Evolutionary conservation across 2,113 vertebrate species (phyloP).

Genomic region (Ploceus nigricollis): DNA sequence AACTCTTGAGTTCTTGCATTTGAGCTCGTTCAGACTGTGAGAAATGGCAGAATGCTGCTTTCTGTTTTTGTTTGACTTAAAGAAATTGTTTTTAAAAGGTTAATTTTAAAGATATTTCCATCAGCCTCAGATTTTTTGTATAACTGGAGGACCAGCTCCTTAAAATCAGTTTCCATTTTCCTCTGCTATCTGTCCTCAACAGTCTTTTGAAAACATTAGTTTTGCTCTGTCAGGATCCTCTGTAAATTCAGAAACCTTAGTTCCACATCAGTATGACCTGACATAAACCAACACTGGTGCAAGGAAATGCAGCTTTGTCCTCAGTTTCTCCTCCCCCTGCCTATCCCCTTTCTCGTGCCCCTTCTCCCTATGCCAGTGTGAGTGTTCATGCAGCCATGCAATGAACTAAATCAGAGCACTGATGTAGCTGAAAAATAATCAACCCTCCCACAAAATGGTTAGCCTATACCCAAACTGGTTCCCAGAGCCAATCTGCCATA

Average conservation of each 20-base stretch:
- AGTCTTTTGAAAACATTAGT: not conserved
- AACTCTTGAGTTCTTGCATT: not conserved
- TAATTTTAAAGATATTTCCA: not conserved
- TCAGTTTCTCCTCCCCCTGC: not conserved
- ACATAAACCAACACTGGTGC: not conserved
- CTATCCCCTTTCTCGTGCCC: not conserved
- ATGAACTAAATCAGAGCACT: not conserved
- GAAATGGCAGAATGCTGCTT: not conserved
- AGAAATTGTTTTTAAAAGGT: not conserved
- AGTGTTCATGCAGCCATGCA: not conserved
- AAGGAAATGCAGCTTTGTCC: not conserved
- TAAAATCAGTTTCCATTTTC: not conserved
- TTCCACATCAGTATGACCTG: not conserved
- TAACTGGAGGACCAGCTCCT: not conserved
- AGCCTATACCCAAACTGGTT: not conserved
- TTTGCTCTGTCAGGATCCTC: not conserved
- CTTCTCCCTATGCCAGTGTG: fast-evolving
- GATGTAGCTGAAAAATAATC: not conserved
- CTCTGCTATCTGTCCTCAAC: not conserved
- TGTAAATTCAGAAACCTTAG: not conserved
- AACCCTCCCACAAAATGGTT: not conserved
- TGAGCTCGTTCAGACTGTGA: not conserved
- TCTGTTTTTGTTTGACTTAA: not conserved
- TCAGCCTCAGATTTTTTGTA: not conserved
- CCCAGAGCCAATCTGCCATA: not conserved